Base-by-base conservation (phyloP, 1,140 invertebrate genomes). In the Tetramorium parvispinum region DNA sequence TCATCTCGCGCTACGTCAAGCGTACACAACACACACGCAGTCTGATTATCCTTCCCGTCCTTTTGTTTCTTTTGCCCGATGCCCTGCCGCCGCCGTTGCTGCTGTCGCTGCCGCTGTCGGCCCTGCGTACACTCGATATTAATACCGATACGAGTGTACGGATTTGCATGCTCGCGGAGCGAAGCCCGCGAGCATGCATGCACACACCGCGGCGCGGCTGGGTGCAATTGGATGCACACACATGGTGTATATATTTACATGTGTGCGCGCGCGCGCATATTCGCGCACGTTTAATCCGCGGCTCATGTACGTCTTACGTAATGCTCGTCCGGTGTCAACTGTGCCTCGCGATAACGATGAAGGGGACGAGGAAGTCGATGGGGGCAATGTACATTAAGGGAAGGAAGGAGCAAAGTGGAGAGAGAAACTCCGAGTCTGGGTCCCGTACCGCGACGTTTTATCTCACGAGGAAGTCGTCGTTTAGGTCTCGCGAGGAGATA, bases 111-210 rank as follows among this genome's bases (percentile, higher is more conserved):
- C 40, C 65, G 59, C 40, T 78, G 63, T 55, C 71, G 37, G 32
- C n/a, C 78, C 85, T 85, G 81, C 87, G 83, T 85, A 87, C 83
- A 79, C 66, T 85, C 91, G 91, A 92, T 92, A 92, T 92, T 91
- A 91, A 92, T 92, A 91, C 92, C 85, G 87, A 91, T 92, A 92
- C 87, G 87, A 83, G 87, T 88, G 76, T 86, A 78, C 88, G 88
- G 91, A 91, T 92, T 92, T 88, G 89, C 91, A 89, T 91, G 87
- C 88, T 85, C 65, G 63, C 86, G 8, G 21, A 32, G 32, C 32
- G 32, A 32, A 4, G 63, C 13, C 27, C 55, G 37, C 16, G 66
- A 8, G 63, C 51, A 24, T 61, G 63, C 51, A 24, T 51, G 27
- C 85, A 37, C 24, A 18, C 85, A 27, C 27, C 51, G 70, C 18